Base-by-base conservation (phyloP, 2,797 vertebrate species). In the Masticophis lateralis region DNA sequence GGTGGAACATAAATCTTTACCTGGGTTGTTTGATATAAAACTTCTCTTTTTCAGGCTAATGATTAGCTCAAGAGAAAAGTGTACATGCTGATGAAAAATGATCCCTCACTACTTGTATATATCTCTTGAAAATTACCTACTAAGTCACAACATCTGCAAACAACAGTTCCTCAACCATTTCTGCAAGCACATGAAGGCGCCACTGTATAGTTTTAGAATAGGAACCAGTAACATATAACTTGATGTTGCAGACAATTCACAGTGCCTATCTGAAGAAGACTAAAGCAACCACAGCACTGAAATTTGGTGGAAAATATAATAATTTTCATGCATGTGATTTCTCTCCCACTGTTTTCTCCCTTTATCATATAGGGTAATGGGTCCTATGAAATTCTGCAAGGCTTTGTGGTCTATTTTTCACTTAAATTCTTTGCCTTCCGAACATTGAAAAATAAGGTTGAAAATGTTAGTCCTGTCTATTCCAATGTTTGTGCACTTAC, bases 11-110 rank as follows among this genome's bases (percentile, higher is more conserved):
- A 91, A 89, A 93, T 93, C 93, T 93, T 66, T 86, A 93, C 59
- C 59, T 86, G 87, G 32, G 69, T 86, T 86, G 57, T 89, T 91
- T 89, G 90, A 91, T 91, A 91, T 61, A 89, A 93, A 91, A 86
- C 57, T 37, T 91, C 69, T 91, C 87, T 91, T 93, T 91, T 89
- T 89, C 66, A 89, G 47, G 69, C 87, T 93, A 91, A 93, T 93
- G 90, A 93, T 93, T 91, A 91, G 69, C 87, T 93, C 90, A 91
- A 83, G 91, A 91, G 86, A 91, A 91, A 93, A 91, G 69, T 89
- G 32, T 93, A 89, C 87, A 25, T 89, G 90, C 69, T 89, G 32
- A 69, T 93, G 93, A 88, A 88, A 89, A 91, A 89, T 55, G 87
- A 91, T 89, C 87, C 47, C 56, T 93, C 53, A 74, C 25, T 63